Evolutionary conservation across 2,113 vertebrate genomes (phyloP).

Genomic region (Callaeas wilsoni): DNA sequence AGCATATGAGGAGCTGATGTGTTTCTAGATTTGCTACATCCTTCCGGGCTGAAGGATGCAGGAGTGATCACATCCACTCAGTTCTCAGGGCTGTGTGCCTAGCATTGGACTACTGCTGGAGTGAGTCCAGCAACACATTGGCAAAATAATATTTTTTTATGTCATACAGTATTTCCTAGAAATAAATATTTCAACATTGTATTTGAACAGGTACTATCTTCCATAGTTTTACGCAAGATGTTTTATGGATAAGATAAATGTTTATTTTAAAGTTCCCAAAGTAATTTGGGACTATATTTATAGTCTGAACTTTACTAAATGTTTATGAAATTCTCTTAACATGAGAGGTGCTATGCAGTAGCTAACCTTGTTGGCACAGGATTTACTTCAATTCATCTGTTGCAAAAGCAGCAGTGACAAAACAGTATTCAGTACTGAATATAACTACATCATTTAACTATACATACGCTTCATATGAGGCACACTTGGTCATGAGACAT

Average conservation of each 20-base stretch:
- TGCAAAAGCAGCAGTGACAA: neutral
- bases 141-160: neutral
- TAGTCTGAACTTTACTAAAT: neutral
- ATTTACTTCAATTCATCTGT: neutral
- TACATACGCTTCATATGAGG: neutral
- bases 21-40: neutral
- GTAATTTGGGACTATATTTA: neutral
- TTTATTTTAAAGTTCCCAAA: neutral
- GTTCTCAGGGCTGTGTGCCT: neutral
- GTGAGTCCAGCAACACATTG: neutral
- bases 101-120: neutral
- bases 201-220: neutral
- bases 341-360: neutral
- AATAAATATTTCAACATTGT: neutral
- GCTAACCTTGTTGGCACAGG: neutral
- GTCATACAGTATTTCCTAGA: neutral
- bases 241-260: neutral
- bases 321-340: neutral
- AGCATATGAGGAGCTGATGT: neutral
- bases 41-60: neutral
- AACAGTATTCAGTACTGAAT: neutral
- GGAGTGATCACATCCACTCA: neutral
- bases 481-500: neutral
- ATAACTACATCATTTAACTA: neutral
- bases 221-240: accelerated